phyloP scores from a whole-genome alignment of 2,888 invertebrate genomes.

The Cerceris ruficornis region DNA sequence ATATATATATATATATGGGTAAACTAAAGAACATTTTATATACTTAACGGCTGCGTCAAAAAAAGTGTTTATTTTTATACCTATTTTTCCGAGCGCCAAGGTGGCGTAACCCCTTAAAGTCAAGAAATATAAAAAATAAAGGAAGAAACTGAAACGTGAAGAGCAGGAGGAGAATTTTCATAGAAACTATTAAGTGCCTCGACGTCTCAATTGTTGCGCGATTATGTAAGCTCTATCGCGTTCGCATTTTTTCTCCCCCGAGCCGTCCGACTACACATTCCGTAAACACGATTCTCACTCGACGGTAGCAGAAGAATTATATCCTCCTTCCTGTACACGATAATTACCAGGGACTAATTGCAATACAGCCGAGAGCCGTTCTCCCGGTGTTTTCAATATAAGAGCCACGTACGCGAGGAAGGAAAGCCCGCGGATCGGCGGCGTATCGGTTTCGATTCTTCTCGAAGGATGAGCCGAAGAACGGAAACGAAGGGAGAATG shows the following conservation, averaged over 20 bases:
- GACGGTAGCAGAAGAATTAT: conserved; percentile 32
- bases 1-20: no score
- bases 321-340: conserved; percentile 39
- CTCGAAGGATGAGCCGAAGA: conserved; percentile 9
- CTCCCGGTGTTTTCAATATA: conserved; percentile 8
- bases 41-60: no score
- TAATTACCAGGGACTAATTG: conserved; percentile 40
- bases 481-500: conserved; percentile 28
- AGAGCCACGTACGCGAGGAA: neutral
- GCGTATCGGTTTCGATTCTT: neutral
- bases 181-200: conserved; percentile 24
- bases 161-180: neutral
- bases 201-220: conserved; percentile 17
- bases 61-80: no score
- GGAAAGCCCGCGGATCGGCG: neutral
- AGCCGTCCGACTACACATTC: conserved; percentile 16
- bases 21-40: no score
- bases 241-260: conserved; percentile 25
- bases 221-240: conserved; percentile 35
- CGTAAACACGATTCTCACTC: conserved; percentile 35
- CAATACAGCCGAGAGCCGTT: conserved; percentile 8
- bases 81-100: no score
- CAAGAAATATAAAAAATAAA: neutral
- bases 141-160: neutral
- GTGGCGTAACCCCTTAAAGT: neutral